phyloP scores from a whole-genome alignment of 2,797 vertebrate genomes.

The Borostomias antarcticus region DNA sequence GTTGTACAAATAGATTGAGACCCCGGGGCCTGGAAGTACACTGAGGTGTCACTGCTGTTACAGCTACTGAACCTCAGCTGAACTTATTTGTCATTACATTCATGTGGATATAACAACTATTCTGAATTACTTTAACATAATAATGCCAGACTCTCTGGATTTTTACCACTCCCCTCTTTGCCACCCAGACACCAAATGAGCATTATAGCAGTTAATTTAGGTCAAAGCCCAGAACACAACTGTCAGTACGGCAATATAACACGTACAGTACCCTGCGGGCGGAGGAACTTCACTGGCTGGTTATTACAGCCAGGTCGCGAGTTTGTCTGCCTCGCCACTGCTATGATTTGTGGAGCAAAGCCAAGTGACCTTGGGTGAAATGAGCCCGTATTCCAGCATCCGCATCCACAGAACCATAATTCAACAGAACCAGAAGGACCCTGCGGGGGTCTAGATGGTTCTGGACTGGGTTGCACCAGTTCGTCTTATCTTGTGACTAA shows the following conservation, averaged over 20 bases:
- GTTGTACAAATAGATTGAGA: background rate
- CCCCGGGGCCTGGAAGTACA: background rate
- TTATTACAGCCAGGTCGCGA: background rate
- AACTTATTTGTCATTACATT: no score
- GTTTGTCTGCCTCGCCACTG: background rate
- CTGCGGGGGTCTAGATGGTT: no score
- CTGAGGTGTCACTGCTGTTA: background rate
- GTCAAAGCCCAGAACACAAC: no score
- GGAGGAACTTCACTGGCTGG: background rate
- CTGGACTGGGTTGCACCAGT: no score
- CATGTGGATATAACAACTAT: no score
- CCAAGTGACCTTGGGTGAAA: conserved; percentile 10
- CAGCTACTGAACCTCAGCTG: no score
- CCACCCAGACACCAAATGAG: background rate
- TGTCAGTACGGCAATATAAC: background rate
- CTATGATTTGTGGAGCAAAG: background rate
- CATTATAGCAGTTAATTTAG: background rate
- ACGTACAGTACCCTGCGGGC: background rate
- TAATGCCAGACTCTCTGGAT: no score
- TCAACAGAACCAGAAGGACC: no score
- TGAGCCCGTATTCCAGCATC: no score
- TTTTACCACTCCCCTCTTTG: background rate
- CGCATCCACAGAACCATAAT: background rate
- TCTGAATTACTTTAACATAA: no score
- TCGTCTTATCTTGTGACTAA: no score